Conservation (phyloP, 1,140 invertebrate species). For the Amyelois transitella region DNA sequence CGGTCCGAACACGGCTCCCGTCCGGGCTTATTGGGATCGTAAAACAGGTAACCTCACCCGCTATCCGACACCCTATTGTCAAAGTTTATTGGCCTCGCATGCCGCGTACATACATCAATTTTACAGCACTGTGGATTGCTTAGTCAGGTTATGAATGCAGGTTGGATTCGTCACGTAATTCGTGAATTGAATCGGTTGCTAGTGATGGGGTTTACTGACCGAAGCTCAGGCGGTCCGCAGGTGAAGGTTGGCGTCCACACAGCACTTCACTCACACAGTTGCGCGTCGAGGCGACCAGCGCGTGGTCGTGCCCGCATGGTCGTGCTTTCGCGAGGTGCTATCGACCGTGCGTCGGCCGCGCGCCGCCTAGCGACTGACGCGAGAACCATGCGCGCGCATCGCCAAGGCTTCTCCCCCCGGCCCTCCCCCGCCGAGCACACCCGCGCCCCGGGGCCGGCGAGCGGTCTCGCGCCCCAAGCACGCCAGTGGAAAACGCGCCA, state of each 20-base stretch:
- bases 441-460: constrained; percentile 17
- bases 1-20: background rate
- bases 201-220: constrained; percentile 31
- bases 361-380: constrained; percentile 69
- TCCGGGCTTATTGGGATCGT: background rate
- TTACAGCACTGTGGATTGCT: background rate
- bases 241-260: constrained; percentile 27
- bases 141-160: background rate
- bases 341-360: constrained; percentile 63
- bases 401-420: constrained; percentile 14
- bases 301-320: constrained; percentile 38
- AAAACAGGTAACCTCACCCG: constrained; percentile 2
- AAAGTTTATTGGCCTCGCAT: constrained; percentile 6
- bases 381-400: constrained; percentile 61
- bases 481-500: constrained; percentile 21
- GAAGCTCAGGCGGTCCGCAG: constrained; percentile 33
- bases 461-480: constrained; percentile 19
- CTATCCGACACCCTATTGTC: background rate
- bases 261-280: constrained; percentile 43
- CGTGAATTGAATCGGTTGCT: background rate
- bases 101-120: background rate
- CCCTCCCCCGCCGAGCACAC: constrained; percentile 16
- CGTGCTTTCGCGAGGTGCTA: constrained; percentile 44
- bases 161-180: background rate
- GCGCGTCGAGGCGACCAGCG: constrained; percentile 42